These are phyloP conservation scores for Anhinga anhinga DNA, from an alignment of 2,113 vertebrate species.

Conservation along the genomic window DNA sequence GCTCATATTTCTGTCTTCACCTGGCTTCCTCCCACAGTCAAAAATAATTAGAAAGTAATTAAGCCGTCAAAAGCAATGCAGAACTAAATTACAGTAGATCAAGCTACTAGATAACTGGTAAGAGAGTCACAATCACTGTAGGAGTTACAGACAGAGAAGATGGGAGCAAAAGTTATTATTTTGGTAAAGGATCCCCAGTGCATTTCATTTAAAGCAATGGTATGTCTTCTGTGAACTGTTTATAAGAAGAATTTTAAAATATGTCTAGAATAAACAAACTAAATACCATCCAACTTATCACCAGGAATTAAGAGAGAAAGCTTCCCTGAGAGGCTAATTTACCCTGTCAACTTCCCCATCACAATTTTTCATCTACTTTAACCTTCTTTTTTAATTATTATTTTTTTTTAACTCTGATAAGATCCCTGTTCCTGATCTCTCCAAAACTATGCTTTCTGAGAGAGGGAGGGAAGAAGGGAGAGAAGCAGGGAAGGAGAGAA, in stretches of 20 bases:
- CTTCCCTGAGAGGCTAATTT: not conserved
- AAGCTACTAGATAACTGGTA: not conserved
- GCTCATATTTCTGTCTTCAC: conserved; percentile 5
- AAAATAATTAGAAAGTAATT: conserved; percentile 50
- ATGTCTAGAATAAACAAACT: not conserved
- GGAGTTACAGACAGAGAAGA: not conserved
- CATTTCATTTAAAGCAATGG: not conserved
- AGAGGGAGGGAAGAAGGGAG: not conserved
- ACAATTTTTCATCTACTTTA: not conserved
- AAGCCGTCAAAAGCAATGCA: conserved; percentile 29
- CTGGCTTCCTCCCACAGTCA: conserved; percentile 3
- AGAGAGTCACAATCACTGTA: not conserved
- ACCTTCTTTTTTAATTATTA: not conserved
- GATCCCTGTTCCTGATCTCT: not conserved
- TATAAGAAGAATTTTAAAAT: not conserved
- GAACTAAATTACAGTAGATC: conserved; percentile 23
- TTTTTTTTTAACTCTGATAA: not conserved
- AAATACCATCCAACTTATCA: not conserved
- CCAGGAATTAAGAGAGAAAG: not conserved
- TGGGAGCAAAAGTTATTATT: not conserved
- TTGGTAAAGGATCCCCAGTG: not conserved
- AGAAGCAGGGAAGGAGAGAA: not conserved
- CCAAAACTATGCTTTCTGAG: not conserved
- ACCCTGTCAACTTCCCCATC: not conserved
- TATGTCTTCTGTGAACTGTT: not conserved